phyloP scores from a whole-genome alignment of 2,113 vertebrate species.

The Pelobates fuscus region DNA sequence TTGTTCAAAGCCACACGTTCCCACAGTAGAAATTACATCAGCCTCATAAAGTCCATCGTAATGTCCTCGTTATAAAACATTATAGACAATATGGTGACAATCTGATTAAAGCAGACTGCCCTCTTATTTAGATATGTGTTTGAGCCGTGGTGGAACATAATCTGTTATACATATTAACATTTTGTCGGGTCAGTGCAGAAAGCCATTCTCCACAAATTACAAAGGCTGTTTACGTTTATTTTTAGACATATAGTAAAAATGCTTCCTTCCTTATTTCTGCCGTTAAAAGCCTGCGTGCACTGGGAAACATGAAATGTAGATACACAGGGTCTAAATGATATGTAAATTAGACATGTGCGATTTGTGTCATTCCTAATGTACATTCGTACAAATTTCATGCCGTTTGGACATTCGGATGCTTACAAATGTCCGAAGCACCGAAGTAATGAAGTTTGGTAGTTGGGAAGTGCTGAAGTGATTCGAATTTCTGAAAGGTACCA shows the following conservation, averaged over 20 bases:
- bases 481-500: no score
- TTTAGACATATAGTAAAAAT: slow-evolving; percentile 11
- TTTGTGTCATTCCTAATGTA: no score
- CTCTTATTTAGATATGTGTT: slow-evolving; percentile 42
- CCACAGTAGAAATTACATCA: slow-evolving; percentile 1
- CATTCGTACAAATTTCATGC: no score
- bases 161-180: slow-evolving; percentile 22
- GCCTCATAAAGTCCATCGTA: slow-evolving; percentile 30
- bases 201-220: slow-evolving; percentile 26
- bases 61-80: slow-evolving; percentile 35
- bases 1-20: slow-evolving; percentile 1
- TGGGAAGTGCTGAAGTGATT: no score
- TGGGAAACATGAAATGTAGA: no score
- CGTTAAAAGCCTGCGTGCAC: no score
- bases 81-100: slow-evolving; percentile 33
- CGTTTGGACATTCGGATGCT: no score
- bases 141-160: not conserved
- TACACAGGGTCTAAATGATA: no score
- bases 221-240: slow-evolving; percentile 15
- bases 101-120: slow-evolving; percentile 16
- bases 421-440: no score
- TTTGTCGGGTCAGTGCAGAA: slow-evolving; percentile 10
- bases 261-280: slow-evolving; percentile 18
- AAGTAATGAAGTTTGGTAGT: no score
- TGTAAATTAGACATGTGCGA: no score